Percentiles rank a stretch among this genome's conserved stretches.
phyloP scores from a whole-genome alignment of 1,140 invertebrate species.

The Cecropterus lyciades region DNA sequence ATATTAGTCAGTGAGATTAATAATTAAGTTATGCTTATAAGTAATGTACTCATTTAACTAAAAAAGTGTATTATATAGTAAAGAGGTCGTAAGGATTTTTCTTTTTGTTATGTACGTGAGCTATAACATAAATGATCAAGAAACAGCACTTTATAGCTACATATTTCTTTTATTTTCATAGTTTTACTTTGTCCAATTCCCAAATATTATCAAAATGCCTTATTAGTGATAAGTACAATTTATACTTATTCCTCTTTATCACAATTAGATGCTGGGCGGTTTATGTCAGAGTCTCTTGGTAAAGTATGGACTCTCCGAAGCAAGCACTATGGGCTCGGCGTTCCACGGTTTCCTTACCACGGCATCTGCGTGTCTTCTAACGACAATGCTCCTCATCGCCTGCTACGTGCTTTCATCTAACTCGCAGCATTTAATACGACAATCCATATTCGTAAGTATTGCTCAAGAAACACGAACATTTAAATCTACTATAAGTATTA shows the following conservation, averaged over 20 bases:
- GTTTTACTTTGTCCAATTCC: too few species aligned
- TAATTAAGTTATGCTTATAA: too few species aligned
- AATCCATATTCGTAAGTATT: slow-evolving; percentile 91
- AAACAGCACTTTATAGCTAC: too few species aligned
- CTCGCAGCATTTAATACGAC: slow-evolving; percentile 88
- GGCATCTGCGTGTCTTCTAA: slow-evolving; percentile 89
- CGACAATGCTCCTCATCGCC: slow-evolving; percentile 87
- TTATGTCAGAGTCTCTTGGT: slow-evolving; percentile 91
- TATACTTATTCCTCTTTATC: slow-evolving; percentile 9
- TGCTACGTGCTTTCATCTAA: slow-evolving; percentile 92
- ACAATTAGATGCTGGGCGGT: slow-evolving; percentile 87
- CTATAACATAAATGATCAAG: too few species aligned
- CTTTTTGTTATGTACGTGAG: too few species aligned
- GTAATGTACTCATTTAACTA: too few species aligned
- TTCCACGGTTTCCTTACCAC: slow-evolving; percentile 91
- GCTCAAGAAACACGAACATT: slow-evolving; percentile 89
- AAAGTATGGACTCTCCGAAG: slow-evolving; percentile 89
- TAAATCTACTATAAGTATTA: slow-evolving; percentile 91
- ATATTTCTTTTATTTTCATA: too few species aligned
- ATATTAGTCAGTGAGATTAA: too few species aligned
- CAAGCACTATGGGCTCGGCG: slow-evolving; percentile 87
- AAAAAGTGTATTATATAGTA: too few species aligned
- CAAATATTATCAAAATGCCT: too few species aligned
- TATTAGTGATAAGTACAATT: background rate
- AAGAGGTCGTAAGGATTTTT: too few species aligned